Conservation (phyloP, 2,888 invertebrate species). For the Carterocephalus palaemon region DNA sequence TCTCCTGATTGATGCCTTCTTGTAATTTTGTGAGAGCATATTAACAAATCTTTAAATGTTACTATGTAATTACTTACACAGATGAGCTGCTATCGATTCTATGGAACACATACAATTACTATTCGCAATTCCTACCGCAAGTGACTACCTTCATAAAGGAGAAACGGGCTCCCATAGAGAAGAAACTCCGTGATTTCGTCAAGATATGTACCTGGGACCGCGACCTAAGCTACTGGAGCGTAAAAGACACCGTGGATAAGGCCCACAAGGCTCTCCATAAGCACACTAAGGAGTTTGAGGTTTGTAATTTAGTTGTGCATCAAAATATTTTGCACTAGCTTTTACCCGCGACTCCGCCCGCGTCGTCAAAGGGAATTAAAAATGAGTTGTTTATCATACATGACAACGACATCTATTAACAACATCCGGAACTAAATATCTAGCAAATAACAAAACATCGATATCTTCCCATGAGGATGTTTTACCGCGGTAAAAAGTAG, state of each 20-base stretch:
- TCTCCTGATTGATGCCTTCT: no score
- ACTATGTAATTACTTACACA: constrained; percentile 36
- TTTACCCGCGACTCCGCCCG: no score
- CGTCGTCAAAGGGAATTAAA: no score
- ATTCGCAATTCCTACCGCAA: constrained; percentile 85
- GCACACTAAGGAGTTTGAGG: constrained; percentile 91
- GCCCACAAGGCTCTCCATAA: constrained; percentile 93
- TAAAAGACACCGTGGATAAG: constrained; percentile 92
- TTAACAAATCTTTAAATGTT: no score
- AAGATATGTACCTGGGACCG: constrained; percentile 97
- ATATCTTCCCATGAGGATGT: no score
- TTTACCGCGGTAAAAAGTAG: no score
- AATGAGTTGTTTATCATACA: no score
- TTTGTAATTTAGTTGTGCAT: constrained; percentile 47
- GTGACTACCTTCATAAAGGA: constrained; percentile 82
- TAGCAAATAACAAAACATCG: no score
- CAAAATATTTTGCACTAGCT: no score
- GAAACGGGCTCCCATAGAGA: constrained; percentile 90
- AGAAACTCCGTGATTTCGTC: constrained; percentile 94
- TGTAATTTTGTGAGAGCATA: no score
- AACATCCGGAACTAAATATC: no score
- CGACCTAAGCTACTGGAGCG: constrained; percentile 95
- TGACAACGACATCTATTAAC: no score
- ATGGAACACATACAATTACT: constrained; percentile 92
- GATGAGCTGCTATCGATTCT: constrained; percentile 82